These are phyloP conservation scores for Motacilla alba DNA, from an alignment of 2,113 vertebrate genomes.

Conservation along the genomic window DNA sequence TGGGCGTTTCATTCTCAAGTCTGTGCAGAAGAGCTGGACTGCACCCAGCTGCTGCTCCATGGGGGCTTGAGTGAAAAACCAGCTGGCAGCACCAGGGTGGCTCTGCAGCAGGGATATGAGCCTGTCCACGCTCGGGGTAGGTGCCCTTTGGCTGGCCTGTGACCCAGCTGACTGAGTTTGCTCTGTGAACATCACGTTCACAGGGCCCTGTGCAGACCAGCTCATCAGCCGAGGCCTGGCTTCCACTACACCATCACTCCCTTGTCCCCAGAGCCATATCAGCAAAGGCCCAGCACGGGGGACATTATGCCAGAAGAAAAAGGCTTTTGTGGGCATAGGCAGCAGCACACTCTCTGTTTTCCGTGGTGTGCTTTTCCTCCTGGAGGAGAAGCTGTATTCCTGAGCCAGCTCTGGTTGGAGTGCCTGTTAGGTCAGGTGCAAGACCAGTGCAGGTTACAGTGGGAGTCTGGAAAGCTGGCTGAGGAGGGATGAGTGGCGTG, in stretches of 20 bases:
- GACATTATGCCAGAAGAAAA: neutral
- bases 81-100: neutral
- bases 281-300: neutral
- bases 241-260: neutral
- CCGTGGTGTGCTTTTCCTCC: neutral
- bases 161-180: neutral
- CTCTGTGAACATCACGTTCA: neutral
- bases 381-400: neutral
- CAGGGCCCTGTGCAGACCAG: neutral
- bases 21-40: neutral
- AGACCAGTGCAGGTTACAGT: accelerated
- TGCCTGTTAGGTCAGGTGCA: neutral
- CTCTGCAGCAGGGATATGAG: neutral
- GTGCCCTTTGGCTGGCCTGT: neutral
- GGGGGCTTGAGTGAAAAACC: neutral
- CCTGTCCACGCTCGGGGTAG: neutral
- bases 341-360: neutral
- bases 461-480: neutral
- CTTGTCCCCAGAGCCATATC: neutral
- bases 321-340: neutral
- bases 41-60: neutral
- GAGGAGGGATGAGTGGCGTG: neutral
- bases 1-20: neutral
- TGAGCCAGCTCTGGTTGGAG: neutral
- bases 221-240: neutral